phyloP scores from a whole-genome alignment of 2,113 vertebrate genomes.

The Myrmecobius fasciatus region DNA sequence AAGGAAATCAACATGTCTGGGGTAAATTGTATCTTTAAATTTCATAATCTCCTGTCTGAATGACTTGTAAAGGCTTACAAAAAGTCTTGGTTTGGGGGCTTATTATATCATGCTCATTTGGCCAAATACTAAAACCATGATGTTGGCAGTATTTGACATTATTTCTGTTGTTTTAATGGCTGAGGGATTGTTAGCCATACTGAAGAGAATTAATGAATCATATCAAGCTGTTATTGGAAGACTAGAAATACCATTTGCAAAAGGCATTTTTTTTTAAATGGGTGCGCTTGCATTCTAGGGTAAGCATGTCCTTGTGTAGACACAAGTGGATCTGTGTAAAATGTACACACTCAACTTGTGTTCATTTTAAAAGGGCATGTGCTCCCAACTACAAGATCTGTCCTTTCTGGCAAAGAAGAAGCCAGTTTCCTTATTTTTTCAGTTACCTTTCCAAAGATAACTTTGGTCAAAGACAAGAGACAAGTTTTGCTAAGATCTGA shows the following conservation, averaged over 20 bases:
- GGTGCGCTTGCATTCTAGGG: not conserved
- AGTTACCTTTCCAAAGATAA: conserved; percentile 82
- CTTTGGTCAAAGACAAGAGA: conserved; percentile 68
- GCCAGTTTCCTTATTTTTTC: conserved; percentile 79
- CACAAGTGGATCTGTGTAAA: not conserved
- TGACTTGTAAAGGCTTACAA: conserved; percentile 64
- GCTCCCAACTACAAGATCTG: conserved; percentile 42
- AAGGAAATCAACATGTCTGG: conserved; percentile 2
- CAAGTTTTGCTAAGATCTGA: conserved; percentile 76
- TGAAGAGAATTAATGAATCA: conserved; percentile 70
- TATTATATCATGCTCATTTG: conserved; percentile 74
- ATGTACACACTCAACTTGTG: not conserved
- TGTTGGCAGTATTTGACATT: conserved; percentile 64
- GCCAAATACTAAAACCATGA: conserved; percentile 55
- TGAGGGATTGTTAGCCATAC: conserved; percentile 45
- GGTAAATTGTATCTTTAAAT: conserved; percentile 43
- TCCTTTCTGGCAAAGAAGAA: conserved; percentile 69
- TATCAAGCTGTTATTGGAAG: conserved; percentile 52
- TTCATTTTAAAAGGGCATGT: conserved; percentile 51
- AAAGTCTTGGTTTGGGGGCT: conserved; percentile 71
- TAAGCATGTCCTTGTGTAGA: not conserved
- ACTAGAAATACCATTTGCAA: not conserved
- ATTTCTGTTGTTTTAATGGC: conserved; percentile 71
- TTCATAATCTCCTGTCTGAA: conserved; percentile 74
- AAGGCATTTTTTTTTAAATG: conserved; percentile 3